Evolutionary conservation across 2,113 vertebrate genomes (phyloP).

Genomic region (Gallinago undulata): DNA sequence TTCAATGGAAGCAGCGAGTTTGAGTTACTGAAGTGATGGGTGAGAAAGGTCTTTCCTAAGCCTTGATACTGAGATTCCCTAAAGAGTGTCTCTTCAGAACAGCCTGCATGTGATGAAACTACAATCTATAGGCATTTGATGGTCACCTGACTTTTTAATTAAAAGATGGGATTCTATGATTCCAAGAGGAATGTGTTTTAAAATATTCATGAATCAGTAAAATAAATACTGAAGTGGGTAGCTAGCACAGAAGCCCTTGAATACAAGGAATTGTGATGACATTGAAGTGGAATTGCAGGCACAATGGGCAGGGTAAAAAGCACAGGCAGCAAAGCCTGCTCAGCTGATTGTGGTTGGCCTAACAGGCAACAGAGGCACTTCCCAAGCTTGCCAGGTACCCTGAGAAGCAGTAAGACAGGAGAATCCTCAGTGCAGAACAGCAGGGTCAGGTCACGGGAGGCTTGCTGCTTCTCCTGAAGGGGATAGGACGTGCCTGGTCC

Average conservation of each 20-base stretch:
- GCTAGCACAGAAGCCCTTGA: not conserved
- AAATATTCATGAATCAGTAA: constrained; percentile 7
- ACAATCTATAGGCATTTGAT: not conserved
- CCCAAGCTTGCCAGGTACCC: not conserved
- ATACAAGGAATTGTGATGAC: not conserved
- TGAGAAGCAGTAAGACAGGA: not conserved
- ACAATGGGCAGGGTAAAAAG: not conserved
- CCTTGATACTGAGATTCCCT: constrained; percentile 1
- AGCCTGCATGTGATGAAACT: not conserved
- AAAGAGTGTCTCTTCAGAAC: not conserved
- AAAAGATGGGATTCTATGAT: not conserved
- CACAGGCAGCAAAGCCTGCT: not conserved
- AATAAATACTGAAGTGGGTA: not conserved
- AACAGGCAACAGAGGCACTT: not conserved
- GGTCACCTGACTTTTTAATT: not conserved
- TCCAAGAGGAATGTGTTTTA: not conserved
- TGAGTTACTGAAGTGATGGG: constrained; percentile 4
- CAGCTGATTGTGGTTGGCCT: not conserved
- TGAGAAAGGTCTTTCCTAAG: not conserved
- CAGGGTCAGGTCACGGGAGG: not conserved
- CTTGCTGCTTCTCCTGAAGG: not conserved
- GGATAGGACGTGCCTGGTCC: not conserved
- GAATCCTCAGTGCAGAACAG: not conserved
- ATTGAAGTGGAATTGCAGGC: not conserved
- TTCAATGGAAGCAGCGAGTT: constrained; percentile 24